Base-by-base conservation (phyloP, 2,113 vertebrate species). In the Crotalus tigris region DNA sequence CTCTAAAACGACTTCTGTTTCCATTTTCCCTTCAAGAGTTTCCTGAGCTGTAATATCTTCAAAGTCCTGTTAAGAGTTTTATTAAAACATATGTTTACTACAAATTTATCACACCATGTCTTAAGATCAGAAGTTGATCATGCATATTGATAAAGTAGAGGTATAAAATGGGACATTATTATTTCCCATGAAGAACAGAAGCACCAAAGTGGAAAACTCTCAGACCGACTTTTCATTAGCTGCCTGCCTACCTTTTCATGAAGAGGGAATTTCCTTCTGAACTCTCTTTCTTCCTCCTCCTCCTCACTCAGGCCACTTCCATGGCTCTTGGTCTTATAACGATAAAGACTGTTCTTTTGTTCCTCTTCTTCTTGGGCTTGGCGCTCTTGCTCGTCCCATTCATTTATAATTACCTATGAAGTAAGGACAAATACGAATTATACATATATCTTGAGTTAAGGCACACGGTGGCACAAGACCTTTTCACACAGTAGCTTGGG, bases 361-460 rank as follows among this genome's bases (percentile, higher is more conserved):
- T 98, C 97, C 88, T 98, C 98, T 90, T 44, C 96, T 95, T 99
- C 98, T 85, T 97, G 97, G 24, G 96, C 97, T 58, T 85, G 92
- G 26, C 97, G 97, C 85, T 99, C 98, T 97, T 99, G 98, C 26
- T 99, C 98, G 61, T 99, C 99, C 99, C 99, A 99, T 58, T 99
- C 98, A 58, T 98, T 99, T 95, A 99, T 97, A 95, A 98, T 97
- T 24, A 98, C 97, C 98, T 98, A 75, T 44, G 89, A 95, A 95
- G 95, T 61, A 75, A 96, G 94, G 17, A 55, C 95, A 10, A 85
- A 86, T 85, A 51, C n/a, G 4, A 59, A 86, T 12, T 44, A 29
- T 89, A 89, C 9, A 15, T 46, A 19, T 12, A 44, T 17, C 88
- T 24, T 46, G 9, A 17, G 10, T 3, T 69, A 26, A 29, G 13